phyloP scores from a whole-genome alignment of 2,888 invertebrate genomes.

The Lucinisca nassula region DNA sequence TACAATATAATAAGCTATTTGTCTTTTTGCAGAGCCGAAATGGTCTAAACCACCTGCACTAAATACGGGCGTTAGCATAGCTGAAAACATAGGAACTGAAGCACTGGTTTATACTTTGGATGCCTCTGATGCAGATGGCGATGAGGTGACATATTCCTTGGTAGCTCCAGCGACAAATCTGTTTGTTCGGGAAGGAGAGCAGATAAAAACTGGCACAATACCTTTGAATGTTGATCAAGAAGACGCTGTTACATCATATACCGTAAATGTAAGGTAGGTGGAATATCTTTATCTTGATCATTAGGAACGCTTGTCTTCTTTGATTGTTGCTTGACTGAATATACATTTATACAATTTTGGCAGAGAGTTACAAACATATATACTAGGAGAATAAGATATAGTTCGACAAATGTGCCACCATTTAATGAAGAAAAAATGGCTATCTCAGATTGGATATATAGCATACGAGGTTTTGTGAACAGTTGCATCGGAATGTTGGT shows the following conservation, averaged over 20 bases:
- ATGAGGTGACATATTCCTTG: neutral
- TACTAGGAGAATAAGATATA: too few relatives aligned
- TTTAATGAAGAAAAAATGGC: too few relatives aligned
- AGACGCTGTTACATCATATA: neutral
- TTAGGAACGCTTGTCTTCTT: too few relatives aligned
- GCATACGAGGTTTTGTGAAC: too few relatives aligned
- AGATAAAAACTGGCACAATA: conserved; percentile 25
- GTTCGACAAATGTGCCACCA: too few relatives aligned
- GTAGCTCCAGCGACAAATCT: conserved; percentile 2
- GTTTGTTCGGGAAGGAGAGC: conserved; percentile 5
- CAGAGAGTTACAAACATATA: too few relatives aligned
- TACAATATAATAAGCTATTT: too few relatives aligned
- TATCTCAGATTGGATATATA: too few relatives aligned
- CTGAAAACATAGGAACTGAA: neutral
- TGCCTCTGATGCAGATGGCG: conserved; percentile 12
- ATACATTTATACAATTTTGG: too few relatives aligned
- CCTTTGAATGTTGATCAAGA: conserved; percentile 13
- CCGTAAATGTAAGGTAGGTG: neutral
- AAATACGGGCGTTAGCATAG: neutral
- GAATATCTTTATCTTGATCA: too few relatives aligned
- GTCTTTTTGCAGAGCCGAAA: neutral
- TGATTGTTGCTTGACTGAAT: too few relatives aligned
- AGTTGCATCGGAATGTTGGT: too few relatives aligned
- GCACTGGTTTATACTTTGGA: neutral
- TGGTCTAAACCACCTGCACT: neutral